Base-by-base conservation (phyloP, 1,140 invertebrate genomes). In the Drosophila sturtevanti region DNA sequence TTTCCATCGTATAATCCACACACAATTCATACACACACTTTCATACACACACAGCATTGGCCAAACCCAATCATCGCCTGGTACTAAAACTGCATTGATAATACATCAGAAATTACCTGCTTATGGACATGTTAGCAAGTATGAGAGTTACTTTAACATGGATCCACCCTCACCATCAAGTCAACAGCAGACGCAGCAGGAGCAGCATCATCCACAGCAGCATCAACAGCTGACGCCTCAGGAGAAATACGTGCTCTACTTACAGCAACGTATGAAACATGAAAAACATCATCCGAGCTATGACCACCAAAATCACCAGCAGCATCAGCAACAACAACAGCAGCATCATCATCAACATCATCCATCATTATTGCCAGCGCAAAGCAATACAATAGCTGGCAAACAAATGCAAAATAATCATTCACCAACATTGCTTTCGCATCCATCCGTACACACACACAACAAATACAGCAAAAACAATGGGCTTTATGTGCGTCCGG, bases 191-290 rank as follows among this genome's bases (percentile, higher is more conserved):
- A 12, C n/a, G 16, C 73, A 61, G 34, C 66, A 62, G 11, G 27
- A 31, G 27, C 27, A 31, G 5, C 27, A 31, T 1, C 27, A 31
- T 31, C 27, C 5, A 6, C 27, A 79, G 75, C 31, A 48, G 16
- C 54, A 31, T 31, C 27, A 79, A 78, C 31, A 48, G 16, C 54
- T 91, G 82, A 91, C 90, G 60, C 90, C 90, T 16, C 90, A 91
- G 79, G 81, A 91, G 70, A 91, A 90, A 59, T 91, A 91, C 68
- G 90, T 91, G 63, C 72, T 81, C 54, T 91, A 91, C 72, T 90
- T 91, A 63, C 85, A 91, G 52, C 89, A 91, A 72, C 90, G 90
- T 59, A 79, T 90, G 78, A 89, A 81, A 64, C 77, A 79, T 62
- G 85, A 91, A 16, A 78, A 82, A 18, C 87, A 91, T 35, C 75